Evolutionary conservation across 2,113 vertebrate species (phyloP).

Genomic region (Sprattus sprattus): DNA sequence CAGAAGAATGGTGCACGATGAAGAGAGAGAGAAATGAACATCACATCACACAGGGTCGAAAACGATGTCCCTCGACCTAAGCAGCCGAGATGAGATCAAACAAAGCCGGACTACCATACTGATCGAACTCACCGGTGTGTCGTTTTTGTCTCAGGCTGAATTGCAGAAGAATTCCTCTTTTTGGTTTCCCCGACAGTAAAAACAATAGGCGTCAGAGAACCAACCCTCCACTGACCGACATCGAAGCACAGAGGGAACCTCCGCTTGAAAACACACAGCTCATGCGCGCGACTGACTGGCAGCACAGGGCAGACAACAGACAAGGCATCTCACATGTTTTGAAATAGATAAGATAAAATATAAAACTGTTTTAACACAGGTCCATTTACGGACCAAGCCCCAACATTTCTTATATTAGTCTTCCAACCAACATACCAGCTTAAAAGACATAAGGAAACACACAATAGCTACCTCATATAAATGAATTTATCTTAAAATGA

Average conservation of each 20-base stretch:
- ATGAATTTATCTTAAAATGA: background rate
- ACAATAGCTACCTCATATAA: background rate
- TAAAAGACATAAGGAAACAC: background rate
- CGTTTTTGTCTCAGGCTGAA: background rate
- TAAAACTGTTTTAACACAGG: background rate
- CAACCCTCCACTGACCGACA: background rate
- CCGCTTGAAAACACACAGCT: background rate
- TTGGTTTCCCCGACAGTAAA: background rate
- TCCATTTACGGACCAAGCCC: background rate
- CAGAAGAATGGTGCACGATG: slow-evolving; percentile 5
- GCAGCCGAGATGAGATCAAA: background rate
- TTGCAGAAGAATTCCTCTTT: background rate
- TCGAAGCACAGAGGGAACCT: background rate
- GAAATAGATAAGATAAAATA: background rate
- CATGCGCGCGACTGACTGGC: slow-evolving; percentile 7
- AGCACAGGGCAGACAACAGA: background rate
- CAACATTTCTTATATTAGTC: background rate
- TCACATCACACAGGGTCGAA: background rate
- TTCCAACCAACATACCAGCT: background rate
- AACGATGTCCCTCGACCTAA: background rate
- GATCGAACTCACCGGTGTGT: slow-evolving; percentile 1
- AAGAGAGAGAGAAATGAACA: background rate
- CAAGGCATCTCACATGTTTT: background rate
- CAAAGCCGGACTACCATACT: background rate
- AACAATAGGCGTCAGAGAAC: background rate